These are phyloP conservation scores for Spodoptera litura DNA, from an alignment of 1,140 invertebrate species.

Conservation along the genomic window DNA sequence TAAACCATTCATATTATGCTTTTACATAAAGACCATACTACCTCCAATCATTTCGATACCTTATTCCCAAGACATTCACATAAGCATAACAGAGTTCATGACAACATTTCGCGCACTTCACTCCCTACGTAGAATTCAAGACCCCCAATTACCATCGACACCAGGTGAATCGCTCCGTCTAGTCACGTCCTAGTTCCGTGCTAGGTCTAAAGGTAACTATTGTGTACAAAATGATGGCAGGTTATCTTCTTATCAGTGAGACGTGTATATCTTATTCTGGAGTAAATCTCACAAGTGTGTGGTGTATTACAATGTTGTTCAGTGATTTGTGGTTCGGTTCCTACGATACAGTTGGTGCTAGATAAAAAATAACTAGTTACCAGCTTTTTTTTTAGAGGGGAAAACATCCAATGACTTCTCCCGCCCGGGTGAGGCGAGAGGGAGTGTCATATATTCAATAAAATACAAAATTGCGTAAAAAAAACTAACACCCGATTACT, in stretches of 20 bases:
- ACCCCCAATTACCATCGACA: constrained; percentile 13
- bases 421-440: too few relatives aligned
- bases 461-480: too few relatives aligned
- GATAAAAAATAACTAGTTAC: too few relatives aligned
- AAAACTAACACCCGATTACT: too few relatives aligned
- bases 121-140: constrained; percentile 3
- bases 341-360: too few relatives aligned
- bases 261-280: constrained; percentile 3
- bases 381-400: too few relatives aligned
- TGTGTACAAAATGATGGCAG: constrained; percentile 25
- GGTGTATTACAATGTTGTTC: neutral
- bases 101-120: neutral
- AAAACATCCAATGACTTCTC: too few relatives aligned
- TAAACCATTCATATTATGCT: too few relatives aligned
- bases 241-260: constrained; percentile 14
- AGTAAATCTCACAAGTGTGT: too few relatives aligned
- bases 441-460: too few relatives aligned
- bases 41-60: too few relatives aligned
- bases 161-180: constrained; percentile 12
- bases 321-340: neutral
- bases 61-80: neutral
- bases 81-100: neutral
- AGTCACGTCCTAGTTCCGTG: constrained; percentile 26
- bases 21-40: too few relatives aligned
- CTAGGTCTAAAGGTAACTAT: constrained; percentile 24